Evolutionary conservation across 53 echinoderm and acorn worm genomes (phyloP).

Genomic region (Echinometra lucunter): DNA sequence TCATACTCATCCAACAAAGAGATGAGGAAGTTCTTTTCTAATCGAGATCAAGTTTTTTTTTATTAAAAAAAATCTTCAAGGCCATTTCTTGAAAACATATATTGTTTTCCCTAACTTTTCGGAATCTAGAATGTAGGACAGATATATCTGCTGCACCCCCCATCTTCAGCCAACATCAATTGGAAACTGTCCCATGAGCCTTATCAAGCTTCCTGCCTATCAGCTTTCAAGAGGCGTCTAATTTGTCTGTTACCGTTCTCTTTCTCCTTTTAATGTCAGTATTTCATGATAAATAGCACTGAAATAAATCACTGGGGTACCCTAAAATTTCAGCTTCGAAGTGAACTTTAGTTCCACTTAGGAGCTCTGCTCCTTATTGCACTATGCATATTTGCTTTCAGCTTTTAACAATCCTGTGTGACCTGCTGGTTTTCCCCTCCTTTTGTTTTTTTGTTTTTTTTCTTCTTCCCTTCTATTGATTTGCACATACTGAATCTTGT

Average conservation of each 20-base stretch:
- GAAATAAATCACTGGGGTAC: constrained; percentile 15
- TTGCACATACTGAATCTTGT: too few relatives aligned
- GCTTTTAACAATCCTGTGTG: not conserved
- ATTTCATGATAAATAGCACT: constrained; percentile 6
- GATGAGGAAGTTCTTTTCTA: too few relatives aligned
- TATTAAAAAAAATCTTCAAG: not conserved
- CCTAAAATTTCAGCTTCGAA: constrained; percentile 22
- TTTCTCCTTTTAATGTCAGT: not conserved
- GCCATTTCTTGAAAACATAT: not conserved
- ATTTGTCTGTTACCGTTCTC: constrained; percentile 31
- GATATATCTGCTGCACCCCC: not conserved
- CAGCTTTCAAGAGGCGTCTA: constrained; percentile 46
- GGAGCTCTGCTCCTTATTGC: not conserved
- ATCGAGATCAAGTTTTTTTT: too few relatives aligned
- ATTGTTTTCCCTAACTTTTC: not conserved
- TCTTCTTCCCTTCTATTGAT: too few relatives aligned
- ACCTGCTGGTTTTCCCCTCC: constrained; percentile 1
- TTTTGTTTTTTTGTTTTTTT: too few relatives aligned
- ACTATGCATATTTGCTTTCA: constrained; percentile 14
- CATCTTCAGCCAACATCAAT: constrained; percentile 13
- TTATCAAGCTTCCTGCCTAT: constrained; percentile 57
- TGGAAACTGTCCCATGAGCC: constrained; percentile 34
- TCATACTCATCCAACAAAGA: too few relatives aligned
- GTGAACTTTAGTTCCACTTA: constrained; percentile 29
- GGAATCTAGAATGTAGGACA: not conserved